These are phyloP conservation scores for Alligator sinensis DNA, from an alignment of 2,113 vertebrate species.

Conservation along the genomic window DNA sequence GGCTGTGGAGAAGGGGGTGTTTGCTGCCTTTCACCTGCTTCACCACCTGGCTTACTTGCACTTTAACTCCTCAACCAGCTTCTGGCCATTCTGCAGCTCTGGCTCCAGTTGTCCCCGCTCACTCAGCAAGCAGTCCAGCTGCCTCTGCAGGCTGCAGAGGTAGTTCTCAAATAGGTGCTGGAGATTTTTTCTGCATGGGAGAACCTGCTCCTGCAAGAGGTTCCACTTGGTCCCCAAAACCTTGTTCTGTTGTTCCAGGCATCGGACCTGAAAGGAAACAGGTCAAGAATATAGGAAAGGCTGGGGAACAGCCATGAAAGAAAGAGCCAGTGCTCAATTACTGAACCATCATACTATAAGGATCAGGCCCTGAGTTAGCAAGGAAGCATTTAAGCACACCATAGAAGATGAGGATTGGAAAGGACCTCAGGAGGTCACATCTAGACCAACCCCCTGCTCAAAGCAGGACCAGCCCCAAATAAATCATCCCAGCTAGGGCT, in stretches of 20 bases:
- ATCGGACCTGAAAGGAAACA: slow-evolving; percentile 30
- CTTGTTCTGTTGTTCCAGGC: slow-evolving; percentile 70
- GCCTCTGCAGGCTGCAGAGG: slow-evolving; percentile 81
- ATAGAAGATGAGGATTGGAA: no score
- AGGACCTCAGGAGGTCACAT: no score
- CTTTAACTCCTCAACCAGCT: slow-evolving; percentile 85
- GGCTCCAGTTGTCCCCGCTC: slow-evolving; percentile 83
- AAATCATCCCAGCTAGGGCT: no score
- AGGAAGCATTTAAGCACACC: no score
- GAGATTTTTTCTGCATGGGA: slow-evolving; percentile 73
- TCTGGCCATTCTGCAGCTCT: slow-evolving; percentile 80
- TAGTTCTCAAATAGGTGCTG: slow-evolving; percentile 83
- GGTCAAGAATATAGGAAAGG: no score
- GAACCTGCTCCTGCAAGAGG: slow-evolving; percentile 43
- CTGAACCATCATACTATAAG: no score
- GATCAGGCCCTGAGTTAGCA: no score
- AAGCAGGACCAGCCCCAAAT: no score
- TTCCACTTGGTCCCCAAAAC: slow-evolving; percentile 53
- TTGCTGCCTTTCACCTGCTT: neutral
- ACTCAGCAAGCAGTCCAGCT: slow-evolving; percentile 77
- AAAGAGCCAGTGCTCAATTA: no score
- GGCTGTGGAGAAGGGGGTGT: neutral
- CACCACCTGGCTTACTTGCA: slow-evolving; percentile 75
- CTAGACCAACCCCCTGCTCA: no score
- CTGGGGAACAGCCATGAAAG: no score